phyloP scores from a whole-genome alignment of 2,888 invertebrate genomes.

The Orchesellides sinensis region DNA sequence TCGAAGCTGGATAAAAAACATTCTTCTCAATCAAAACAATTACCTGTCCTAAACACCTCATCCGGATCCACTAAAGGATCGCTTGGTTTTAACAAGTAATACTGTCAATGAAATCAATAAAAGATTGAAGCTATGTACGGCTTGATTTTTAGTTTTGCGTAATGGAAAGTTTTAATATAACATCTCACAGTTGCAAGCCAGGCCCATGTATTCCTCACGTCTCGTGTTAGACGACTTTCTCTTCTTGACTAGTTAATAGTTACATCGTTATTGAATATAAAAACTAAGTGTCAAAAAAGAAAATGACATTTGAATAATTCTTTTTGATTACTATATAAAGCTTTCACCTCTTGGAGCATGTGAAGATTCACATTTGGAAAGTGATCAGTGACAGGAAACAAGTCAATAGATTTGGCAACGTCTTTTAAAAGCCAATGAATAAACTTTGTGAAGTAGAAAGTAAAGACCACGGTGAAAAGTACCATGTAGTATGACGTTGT shows the following conservation, averaged over 20 bases:
- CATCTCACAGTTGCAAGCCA: constrained; percentile 54
- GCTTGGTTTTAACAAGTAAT: constrained; percentile 37
- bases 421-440: constrained; percentile 21
- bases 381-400: constrained; percentile 19
- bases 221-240: constrained; percentile 22
- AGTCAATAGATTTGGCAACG: constrained; percentile 6
- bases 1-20: too few species aligned
- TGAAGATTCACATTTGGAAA: constrained; percentile 42
- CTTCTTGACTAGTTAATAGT: constrained; percentile 24
- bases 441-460: constrained; percentile 41
- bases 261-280: too few species aligned
- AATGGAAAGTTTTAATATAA: background rate
- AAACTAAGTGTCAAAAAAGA: too few species aligned
- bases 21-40: too few species aligned
- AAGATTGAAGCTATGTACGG: background rate
- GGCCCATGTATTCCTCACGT: constrained; percentile 52
- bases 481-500: constrained; percentile 44
- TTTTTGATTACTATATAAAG: too few species aligned
- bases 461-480: constrained; percentile 38
- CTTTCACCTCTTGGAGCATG: constrained; percentile 44
- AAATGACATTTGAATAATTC: too few species aligned
- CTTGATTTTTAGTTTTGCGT: background rate
- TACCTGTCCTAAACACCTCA: constrained; percentile 36
- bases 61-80: constrained; percentile 43
- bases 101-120: constrained; percentile 2